These are phyloP conservation scores for Campylorhamphus procurvoides DNA, from an alignment of 2,113 vertebrate species.

Conservation along the genomic window DNA sequence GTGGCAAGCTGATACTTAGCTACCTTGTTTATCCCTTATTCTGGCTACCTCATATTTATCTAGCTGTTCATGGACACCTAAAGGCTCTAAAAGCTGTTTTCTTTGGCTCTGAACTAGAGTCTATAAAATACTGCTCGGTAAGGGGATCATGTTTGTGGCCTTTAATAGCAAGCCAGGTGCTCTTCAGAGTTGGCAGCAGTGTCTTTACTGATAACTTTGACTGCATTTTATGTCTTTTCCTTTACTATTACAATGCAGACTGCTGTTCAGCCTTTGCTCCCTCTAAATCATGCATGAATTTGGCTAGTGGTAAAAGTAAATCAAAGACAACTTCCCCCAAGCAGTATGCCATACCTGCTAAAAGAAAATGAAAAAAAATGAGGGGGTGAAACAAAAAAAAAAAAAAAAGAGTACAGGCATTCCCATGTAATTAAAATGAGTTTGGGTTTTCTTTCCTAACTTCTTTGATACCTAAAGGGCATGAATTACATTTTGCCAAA, in stretches of 20 bases:
- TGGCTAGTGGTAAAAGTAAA: background rate
- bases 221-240: constrained; percentile 56
- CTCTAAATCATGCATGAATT: constrained; percentile 10
- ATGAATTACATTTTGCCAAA: background rate
- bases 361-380: background rate
- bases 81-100: constrained; percentile 79
- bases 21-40: constrained; percentile 67
- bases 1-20: constrained; percentile 57
- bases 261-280: background rate
- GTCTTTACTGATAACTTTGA: constrained; percentile 37
- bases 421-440: background rate
- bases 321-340: background rate
- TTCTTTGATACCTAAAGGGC: background rate
- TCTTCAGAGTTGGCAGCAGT: constrained; percentile 68
- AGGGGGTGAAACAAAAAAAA: too few species aligned
- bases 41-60: constrained; percentile 68
- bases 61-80: constrained; percentile 76
- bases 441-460: background rate
- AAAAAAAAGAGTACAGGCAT: background rate
- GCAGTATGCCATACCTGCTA: background rate
- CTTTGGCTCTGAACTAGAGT: constrained; percentile 74
- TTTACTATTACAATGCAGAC: constrained; percentile 24
- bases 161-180: constrained; percentile 77
- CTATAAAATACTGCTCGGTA: constrained; percentile 72
- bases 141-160: constrained; percentile 73